Percentiles rank a stretch among this genome's conserved stretches.
Evolutionary conservation across 1,140 invertebrate genomes (phyloP).

Genomic region (Heterodera carotae): DNA sequence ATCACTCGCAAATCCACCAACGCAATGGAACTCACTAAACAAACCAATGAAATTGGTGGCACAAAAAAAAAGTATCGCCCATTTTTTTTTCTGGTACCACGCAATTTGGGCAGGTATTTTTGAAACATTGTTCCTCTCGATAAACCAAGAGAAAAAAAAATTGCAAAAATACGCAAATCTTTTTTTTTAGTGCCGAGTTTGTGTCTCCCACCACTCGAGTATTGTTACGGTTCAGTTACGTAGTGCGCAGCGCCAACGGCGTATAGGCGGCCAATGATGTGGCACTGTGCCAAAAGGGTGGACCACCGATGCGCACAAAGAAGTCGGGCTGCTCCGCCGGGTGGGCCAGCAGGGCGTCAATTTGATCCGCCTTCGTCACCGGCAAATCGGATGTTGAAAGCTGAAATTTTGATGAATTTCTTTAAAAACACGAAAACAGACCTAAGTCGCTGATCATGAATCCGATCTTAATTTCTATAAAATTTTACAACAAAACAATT

Average conservation of each 20-base stretch:
- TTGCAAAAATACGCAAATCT: not conserved
- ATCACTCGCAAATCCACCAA: slow-evolving; percentile 17
- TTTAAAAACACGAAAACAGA: no score
- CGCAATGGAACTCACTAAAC: slow-evolving; percentile 34
- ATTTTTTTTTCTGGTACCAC: no score
- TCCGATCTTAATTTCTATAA: no score
- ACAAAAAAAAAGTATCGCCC: no score
- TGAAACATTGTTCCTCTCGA: no score
- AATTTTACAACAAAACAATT: no score
- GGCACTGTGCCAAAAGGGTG: not conserved
- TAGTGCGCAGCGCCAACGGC: slow-evolving; percentile 39
- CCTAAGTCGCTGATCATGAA: no score
- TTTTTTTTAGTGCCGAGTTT: not conserved
- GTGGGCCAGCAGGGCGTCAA: not conserved
- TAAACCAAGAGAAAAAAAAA: no score
- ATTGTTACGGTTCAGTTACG: slow-evolving; percentile 4
- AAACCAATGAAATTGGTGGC: not conserved
- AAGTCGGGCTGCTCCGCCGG: slow-evolving; percentile 43
- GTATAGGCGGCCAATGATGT: slow-evolving; percentile 34
- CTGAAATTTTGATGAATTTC: not conserved
- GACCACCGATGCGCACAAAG: slow-evolving; percentile 38
- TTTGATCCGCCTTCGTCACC: not conserved
- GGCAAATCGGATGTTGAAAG: not conserved
- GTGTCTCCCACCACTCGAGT: no score
- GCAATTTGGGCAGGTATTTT: no score